phyloP scores from a whole-genome alignment of 1,140 invertebrate species.

The Drosophila elegans region DNA sequence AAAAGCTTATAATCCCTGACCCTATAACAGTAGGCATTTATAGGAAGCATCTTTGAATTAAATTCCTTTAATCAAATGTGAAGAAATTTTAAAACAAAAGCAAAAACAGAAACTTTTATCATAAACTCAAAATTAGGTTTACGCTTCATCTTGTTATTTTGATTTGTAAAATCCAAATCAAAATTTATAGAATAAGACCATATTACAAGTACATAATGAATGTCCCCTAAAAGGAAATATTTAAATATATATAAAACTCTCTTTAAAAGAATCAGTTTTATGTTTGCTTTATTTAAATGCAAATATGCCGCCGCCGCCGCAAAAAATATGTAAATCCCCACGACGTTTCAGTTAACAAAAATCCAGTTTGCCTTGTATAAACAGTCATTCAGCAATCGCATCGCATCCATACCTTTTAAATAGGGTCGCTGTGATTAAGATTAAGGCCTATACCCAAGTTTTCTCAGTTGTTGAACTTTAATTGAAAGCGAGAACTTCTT shows the following conservation, averaged over 20 bases:
- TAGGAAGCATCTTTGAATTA: no score
- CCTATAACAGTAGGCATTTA: no score
- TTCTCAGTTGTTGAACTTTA: slow-evolving; percentile 21
- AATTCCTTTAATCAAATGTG: no score
- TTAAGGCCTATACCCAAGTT: slow-evolving; percentile 26
- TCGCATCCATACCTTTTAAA: slow-evolving; percentile 18
- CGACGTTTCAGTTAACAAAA: not conserved
- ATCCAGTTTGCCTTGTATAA: slow-evolving; percentile 6
- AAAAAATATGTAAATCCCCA: not conserved
- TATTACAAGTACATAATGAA: not conserved
- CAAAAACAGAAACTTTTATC: no score
- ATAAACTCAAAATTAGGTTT: no score
- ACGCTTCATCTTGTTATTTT: no score
- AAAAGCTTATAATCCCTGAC: not conserved
- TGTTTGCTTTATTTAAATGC: not conserved
- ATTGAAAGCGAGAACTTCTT: slow-evolving; percentile 45
- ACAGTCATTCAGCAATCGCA: slow-evolving; percentile 17
- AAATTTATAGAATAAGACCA: not conserved
- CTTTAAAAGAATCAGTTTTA: not conserved
- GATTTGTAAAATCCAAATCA: no score
- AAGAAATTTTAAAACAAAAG: no score
- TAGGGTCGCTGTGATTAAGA: slow-evolving; percentile 16
- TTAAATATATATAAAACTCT: not conserved
- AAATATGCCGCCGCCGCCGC: not conserved
- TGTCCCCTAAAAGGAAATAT: not conserved